A percentile compares a stretch with the other conserved stretches of the same genome.
These are phyloP conservation scores for Lasioglossum albipes DNA, from an alignment of 1,140 invertebrate species.

Conservation along the genomic window DNA sequence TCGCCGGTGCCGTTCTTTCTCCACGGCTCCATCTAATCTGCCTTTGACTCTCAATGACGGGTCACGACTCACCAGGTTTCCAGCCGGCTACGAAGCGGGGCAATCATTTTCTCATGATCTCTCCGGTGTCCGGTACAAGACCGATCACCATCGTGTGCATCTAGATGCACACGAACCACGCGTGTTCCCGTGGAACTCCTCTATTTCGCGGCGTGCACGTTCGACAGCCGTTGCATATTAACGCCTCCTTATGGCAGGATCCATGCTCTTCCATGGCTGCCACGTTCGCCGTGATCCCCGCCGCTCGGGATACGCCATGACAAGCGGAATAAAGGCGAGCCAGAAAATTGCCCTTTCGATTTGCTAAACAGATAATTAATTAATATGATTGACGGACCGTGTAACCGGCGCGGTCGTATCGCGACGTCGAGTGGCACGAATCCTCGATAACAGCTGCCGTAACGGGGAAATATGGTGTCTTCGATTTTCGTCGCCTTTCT, in stretches of 20 bases:
- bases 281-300: conserved; percentile 9
- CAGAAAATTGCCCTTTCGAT: conserved; percentile 31
- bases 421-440: neutral
- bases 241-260: conserved; percentile 35
- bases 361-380: conserved; percentile 42
- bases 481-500: too few species aligned
- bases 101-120: conserved; percentile 68
- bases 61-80: conserved; percentile 53
- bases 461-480: neutral
- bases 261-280: neutral
- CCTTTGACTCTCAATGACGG: conserved; percentile 40
- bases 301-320: conserved; percentile 4
- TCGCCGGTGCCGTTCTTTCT: neutral
- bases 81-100: conserved; percentile 51
- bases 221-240: conserved; percentile 33
- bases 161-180: neutral
- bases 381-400: conserved; percentile 28
- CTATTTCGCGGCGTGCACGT: conserved; percentile 2
- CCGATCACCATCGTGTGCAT: conserved; percentile 50
- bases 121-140: conserved; percentile 4
- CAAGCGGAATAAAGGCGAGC: conserved; percentile 33
- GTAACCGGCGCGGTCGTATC: neutral
- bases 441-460: neutral
- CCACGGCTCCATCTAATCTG: conserved; percentile 5
- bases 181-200: neutral